These are phyloP conservation scores for Cantharis rustica DNA, from an alignment of 2,888 invertebrate species.

Conservation along the genomic window DNA sequence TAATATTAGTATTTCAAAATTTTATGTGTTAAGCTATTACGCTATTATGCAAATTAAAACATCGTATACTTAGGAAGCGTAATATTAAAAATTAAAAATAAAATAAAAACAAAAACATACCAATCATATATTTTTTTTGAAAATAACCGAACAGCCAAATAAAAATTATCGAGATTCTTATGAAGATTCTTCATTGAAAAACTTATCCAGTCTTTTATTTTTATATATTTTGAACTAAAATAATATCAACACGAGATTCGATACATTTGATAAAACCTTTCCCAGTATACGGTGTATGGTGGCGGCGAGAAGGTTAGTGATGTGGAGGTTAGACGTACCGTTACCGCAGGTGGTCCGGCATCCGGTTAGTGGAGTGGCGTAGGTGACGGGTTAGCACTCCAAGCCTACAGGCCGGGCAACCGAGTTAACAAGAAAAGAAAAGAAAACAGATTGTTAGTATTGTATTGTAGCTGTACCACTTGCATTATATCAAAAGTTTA, in stretches of 20 bases:
- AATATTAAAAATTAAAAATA: constrained; percentile 5
- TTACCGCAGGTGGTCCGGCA: constrained; percentile 53
- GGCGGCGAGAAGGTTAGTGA: constrained; percentile 48
- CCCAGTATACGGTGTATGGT: constrained; percentile 33
- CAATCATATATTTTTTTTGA: neutral
- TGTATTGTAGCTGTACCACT: constrained; percentile 48
- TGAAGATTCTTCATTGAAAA: constrained; percentile 1
- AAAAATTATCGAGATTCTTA: constrained; percentile 5
- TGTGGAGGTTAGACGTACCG: constrained; percentile 55
- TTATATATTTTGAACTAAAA: neutral
- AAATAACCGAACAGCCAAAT: constrained; percentile 9
- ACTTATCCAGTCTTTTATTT: neutral
- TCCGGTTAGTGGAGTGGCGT: constrained; percentile 56
- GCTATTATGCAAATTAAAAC: constrained; percentile 17
- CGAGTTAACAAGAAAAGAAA: constrained; percentile 58
- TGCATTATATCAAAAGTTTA: constrained; percentile 30
- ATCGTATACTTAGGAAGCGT: constrained; percentile 25
- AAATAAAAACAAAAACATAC: constrained; percentile 21
- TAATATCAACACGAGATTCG: constrained; percentile 2
- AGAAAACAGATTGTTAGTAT: constrained; percentile 57
- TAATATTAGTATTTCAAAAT: constrained; percentile 28
- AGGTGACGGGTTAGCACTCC: constrained; percentile 71
- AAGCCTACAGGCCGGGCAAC: constrained; percentile 66
- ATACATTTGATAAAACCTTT: constrained; percentile 8
- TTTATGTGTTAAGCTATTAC: constrained; percentile 28